Conservation (phyloP, 2,113 vertebrate species). For the Zapornia atra region DNA sequence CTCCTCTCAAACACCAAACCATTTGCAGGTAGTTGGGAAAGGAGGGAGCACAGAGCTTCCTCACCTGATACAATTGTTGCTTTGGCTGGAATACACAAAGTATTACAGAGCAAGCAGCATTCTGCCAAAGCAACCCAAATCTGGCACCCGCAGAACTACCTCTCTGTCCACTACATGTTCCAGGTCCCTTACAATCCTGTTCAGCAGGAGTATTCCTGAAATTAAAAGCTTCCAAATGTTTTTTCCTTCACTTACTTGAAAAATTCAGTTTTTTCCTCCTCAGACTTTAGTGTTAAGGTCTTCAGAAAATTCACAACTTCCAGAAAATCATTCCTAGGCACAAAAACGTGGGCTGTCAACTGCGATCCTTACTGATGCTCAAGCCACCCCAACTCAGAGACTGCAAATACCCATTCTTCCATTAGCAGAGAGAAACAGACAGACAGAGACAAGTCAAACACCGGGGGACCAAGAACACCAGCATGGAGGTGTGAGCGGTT, state of each 20-base stretch:
- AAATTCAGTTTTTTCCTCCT: constrained; percentile 98
- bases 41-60: not conserved
- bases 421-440: not conserved
- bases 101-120: not conserved
- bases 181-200: not conserved
- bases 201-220: not conserved
- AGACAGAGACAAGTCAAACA: not conserved
- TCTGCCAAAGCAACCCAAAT: not conserved
- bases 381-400: not conserved
- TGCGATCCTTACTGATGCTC: not conserved
- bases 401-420: not conserved
- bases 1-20: not conserved
- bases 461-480: not conserved
- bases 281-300: constrained; percentile 91
- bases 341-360: not conserved
- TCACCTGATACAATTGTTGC: not conserved
- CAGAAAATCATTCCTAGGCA: constrained; percentile 92
- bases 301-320: constrained; percentile 96
- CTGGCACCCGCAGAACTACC: not conserved
- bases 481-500: not conserved
- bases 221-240: not conserved
- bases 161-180: not conserved
- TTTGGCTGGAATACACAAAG: not conserved
- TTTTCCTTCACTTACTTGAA: constrained; percentile 89
- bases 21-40: not conserved